Percentiles rank a stretch among this genome's conserved stretches.
Conservation (phyloP, 1,140 invertebrate genomes). For the Glossosoma conforme region DNA sequence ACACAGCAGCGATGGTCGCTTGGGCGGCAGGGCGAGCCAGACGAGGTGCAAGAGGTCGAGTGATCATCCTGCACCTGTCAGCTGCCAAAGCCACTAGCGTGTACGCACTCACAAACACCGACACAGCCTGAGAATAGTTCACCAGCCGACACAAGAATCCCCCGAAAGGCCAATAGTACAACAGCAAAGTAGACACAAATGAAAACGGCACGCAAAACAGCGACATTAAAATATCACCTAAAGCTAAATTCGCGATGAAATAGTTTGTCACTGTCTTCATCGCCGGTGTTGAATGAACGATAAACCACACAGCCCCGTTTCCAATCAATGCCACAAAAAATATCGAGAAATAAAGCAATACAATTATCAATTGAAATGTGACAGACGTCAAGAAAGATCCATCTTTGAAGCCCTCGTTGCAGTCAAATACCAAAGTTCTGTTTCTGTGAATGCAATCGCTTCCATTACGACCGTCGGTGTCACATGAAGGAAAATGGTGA, state of each 20-base stretch:
- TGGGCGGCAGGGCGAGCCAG: constrained; percentile 57
- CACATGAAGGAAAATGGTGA: no score
- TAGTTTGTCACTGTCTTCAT: constrained; percentile 78
- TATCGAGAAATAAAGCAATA: constrained; percentile 61
- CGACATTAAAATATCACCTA: constrained; percentile 73
- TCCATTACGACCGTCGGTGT: no score
- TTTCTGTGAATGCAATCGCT: no score
- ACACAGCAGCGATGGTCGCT: constrained; percentile 62
- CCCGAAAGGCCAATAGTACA: constrained; percentile 73
- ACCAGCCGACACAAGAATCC: constrained; percentile 63
- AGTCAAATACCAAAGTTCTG: no score
- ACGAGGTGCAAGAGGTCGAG: constrained; percentile 71
- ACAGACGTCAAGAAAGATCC: constrained; percentile 13
- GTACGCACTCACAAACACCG: constrained; percentile 71
- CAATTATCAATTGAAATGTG: constrained; percentile 42
- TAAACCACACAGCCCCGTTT: constrained; percentile 70
- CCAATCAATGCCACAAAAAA: constrained; percentile 65
- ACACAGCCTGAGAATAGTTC: constrained; percentile 65
- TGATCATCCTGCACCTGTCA: constrained; percentile 75
- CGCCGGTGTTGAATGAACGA: constrained; percentile 61
- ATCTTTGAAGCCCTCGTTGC: constrained; percentile 9
- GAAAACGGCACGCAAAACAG: constrained; percentile 74
- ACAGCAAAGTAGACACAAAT: constrained; percentile 62
- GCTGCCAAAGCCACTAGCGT: constrained; percentile 74
- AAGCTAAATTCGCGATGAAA: constrained; percentile 72